phyloP scores from a whole-genome alignment of 2,888 invertebrate species.

The Lycocerus yunnanus region DNA sequence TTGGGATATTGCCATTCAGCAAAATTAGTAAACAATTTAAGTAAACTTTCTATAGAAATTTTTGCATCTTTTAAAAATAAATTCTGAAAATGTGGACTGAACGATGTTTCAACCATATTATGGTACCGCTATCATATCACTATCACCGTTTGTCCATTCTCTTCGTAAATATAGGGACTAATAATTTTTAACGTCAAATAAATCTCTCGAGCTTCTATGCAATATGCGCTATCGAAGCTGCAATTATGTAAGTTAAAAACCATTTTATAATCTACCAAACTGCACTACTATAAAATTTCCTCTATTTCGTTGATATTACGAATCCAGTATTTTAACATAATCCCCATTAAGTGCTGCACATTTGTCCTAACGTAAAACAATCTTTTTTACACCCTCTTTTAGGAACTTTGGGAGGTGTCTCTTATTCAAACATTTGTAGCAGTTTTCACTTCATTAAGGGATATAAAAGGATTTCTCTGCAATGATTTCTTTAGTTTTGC shows the following conservation, averaged over 20 bases:
- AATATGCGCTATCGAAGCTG: neutral
- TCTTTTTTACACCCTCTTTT: neutral
- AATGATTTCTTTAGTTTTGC: neutral
- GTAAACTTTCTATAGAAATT: neutral
- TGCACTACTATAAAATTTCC: neutral
- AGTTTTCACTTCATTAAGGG: neutral
- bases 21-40: neutral
- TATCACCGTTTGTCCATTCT: neutral
- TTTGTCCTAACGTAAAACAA: neutral
- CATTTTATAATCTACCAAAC: neutral
- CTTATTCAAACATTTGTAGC: neutral
- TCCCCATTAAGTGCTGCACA: neutral
- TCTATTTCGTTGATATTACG: neutral
- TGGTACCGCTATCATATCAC: neutral
- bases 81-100: neutral
- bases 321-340: neutral
- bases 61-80: neutral
- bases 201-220: neutral
- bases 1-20: no score
- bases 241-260: no score
- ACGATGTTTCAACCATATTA: neutral
- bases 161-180: neutral
- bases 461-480: neutral
- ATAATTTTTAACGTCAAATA: neutral
- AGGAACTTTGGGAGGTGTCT: neutral